Conservation (phyloP, 1,140 invertebrate genomes). For the Cherax quadricarinatus region DNA sequence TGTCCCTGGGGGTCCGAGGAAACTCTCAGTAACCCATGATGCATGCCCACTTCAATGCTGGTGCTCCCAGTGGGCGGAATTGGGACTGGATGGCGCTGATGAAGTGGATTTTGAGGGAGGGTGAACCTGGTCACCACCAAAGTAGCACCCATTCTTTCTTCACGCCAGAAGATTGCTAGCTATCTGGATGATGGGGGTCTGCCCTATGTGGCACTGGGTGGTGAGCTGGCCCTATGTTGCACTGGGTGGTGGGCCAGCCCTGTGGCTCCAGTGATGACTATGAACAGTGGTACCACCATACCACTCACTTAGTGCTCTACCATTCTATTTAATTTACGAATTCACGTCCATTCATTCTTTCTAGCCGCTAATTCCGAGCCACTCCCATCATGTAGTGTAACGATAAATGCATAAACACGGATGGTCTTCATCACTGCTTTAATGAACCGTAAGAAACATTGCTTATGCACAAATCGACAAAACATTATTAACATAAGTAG, state of each 20-base stretch:
- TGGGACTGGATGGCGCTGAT: not conserved
- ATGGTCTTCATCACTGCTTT: not conserved
- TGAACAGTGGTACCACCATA: not conserved
- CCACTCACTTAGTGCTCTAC: not conserved
- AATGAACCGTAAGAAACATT: not conserved
- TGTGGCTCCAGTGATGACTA: not conserved
- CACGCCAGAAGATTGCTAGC: not conserved
- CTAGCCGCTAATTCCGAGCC: not conserved
- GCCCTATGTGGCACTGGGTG: not conserved
- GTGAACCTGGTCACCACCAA: not conserved
- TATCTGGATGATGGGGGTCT: not conserved
- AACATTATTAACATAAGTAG: not conserved
- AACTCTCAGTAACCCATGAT: not conserved
- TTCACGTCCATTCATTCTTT: not conserved
- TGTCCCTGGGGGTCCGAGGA: not conserved
- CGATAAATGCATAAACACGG: not conserved
- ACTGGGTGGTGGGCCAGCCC: too few relatives aligned
- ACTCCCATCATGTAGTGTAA: not conserved
- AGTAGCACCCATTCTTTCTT: not conserved
- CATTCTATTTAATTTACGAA: not conserved
- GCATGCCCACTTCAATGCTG: too few relatives aligned
- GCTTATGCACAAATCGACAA: not conserved
- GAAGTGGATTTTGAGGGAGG: not conserved
- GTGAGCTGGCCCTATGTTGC: not conserved
- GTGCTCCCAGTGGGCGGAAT: not conserved